Evolutionary conservation across 2,113 vertebrate genomes (phyloP).

Genomic region (Etia nguti): DNA sequence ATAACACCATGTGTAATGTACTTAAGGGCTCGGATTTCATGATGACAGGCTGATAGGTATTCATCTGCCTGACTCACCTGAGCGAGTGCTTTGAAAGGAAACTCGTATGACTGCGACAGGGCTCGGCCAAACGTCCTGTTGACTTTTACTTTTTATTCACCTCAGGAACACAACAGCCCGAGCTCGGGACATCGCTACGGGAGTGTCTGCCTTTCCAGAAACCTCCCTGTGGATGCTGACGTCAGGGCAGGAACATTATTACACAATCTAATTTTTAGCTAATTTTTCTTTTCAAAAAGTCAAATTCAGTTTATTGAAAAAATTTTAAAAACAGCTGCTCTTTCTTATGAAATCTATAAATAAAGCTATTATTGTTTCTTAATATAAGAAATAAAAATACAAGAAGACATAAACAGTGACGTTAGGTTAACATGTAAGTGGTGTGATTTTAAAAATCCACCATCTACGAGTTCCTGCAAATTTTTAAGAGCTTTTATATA

Average conservation of each 20-base stretch:
- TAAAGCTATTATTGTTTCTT: too few species aligned
- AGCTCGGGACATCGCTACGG: neutral
- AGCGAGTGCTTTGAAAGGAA: neutral
- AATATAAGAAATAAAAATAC: neutral
- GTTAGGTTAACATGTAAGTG: neutral
- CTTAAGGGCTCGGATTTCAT: neutral
- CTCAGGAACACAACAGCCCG: neutral
- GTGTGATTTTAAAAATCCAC: neutral
- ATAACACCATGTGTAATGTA: neutral
- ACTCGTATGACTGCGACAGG: neutral
- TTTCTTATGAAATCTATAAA: too few species aligned
- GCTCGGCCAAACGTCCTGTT: rapidly evolving
- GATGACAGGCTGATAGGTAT: neutral
- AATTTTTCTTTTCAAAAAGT: neutral
- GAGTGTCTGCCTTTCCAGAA: neutral
- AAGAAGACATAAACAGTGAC: neutral
- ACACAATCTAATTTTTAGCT: neutral
- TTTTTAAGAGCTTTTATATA: rapidly evolving
- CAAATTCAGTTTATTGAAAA: neutral
- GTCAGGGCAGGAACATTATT: neutral
- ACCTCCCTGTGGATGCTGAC: neutral
- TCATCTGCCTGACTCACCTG: neutral
- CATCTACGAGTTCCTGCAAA: neutral
- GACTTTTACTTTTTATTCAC: neutral
- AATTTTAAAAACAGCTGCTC: neutral